Conservation (phyloP, 2,113 vertebrate genomes). For the Macquaria ambigua region DNA sequence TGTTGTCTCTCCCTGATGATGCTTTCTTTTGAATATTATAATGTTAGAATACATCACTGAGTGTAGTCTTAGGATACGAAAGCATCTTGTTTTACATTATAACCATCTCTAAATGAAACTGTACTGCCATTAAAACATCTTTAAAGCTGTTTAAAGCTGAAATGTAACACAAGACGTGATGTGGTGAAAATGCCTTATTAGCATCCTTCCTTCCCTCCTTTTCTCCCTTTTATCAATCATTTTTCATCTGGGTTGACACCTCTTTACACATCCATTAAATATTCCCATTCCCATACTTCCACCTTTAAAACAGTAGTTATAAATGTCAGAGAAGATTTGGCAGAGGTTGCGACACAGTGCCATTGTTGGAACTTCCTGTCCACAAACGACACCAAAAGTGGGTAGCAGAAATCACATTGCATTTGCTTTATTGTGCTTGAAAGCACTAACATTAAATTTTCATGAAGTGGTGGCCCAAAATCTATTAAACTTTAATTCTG, state of each 20-base stretch:
- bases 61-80: background rate
- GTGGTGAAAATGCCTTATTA: background rate
- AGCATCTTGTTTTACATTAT: no score
- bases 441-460: conserved; percentile 66
- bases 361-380: conserved; percentile 12
- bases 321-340: conserved; percentile 26
- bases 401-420: conserved; percentile 50
- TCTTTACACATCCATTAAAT: conserved; percentile 22
- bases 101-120: background rate
- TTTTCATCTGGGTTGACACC: background rate
- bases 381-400: conserved; percentile 31
- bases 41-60: background rate
- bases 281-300: background rate
- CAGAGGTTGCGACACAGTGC: background rate
- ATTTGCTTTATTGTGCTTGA: conserved; percentile 60
- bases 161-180: background rate
- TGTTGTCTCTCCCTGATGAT: background rate
- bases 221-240: background rate
- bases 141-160: background rate
- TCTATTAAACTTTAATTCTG: conserved; percentile 60
- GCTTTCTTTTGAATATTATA: background rate
- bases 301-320: background rate
- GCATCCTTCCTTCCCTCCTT: background rate
- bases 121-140: background rate
- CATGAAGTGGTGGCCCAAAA: conserved; percentile 48